These are phyloP conservation scores for Augochlora pura DNA, from an alignment of 1,140 invertebrate genomes.

Conservation along the genomic window DNA sequence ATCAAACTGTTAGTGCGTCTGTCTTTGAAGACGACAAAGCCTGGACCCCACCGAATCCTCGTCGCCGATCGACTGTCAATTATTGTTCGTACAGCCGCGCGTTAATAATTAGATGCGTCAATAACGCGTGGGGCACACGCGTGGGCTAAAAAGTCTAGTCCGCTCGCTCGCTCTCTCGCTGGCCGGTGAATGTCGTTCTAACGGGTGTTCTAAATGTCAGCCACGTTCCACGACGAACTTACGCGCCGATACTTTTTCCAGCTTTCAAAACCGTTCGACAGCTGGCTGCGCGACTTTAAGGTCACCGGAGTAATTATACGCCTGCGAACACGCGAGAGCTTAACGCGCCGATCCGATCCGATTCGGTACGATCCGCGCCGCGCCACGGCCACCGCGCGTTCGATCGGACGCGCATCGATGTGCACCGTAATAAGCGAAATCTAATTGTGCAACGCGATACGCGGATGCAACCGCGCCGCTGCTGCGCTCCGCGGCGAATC, in stretches of 20 bases:
- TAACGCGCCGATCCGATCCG: neutral
- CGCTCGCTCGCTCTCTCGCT: neutral
- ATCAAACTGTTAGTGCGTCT: no score
- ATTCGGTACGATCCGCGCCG: neutral
- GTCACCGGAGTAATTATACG: conserved; percentile 55
- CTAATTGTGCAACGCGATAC: conserved; percentile 20
- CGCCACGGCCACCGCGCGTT: conserved; percentile 36
- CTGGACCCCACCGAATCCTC: neutral
- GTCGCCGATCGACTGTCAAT: conserved; percentile 55
- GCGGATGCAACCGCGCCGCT: neutral
- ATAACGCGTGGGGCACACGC: conserved; percentile 52
- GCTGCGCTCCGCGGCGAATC: conserved; percentile 3
- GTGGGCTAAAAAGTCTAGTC: conserved; percentile 9
- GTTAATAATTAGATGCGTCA: conserved; percentile 66
- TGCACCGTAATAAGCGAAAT: conserved; percentile 39
- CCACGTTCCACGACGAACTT: conserved; percentile 65
- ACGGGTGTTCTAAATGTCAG: conserved; percentile 72
- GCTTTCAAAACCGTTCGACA: conserved; percentile 57
- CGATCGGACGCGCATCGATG: conserved; percentile 42
- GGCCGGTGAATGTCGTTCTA: conserved; percentile 65
- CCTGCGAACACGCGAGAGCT: conserved; percentile 18
- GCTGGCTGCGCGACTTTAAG: conserved; percentile 51
- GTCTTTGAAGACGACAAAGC: conserved; percentile 4
- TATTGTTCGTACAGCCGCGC: conserved; percentile 53
- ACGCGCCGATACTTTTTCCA: conserved; percentile 54